Evolutionary conservation across 2,113 vertebrate genomes (phyloP).

Genomic region (Zeus faber): DNA sequence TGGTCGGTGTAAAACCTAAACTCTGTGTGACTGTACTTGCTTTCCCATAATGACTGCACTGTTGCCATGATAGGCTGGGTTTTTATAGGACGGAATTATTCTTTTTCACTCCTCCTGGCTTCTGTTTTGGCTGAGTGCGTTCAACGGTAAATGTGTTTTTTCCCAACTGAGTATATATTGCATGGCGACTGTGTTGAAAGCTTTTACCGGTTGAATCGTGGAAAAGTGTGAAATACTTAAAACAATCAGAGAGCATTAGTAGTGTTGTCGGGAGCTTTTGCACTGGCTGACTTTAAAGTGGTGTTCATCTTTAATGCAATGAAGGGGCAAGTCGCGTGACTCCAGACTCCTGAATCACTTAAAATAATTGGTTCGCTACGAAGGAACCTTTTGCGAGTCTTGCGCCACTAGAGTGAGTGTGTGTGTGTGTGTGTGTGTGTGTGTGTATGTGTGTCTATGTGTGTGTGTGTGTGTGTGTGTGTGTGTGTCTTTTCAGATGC

Average conservation of each 20-base stretch:
- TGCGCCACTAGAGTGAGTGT: no score
- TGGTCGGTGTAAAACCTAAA: constrained; percentile 54
- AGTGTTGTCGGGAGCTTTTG: constrained; percentile 39
- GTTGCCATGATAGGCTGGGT: constrained; percentile 43
- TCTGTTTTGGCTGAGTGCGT: constrained; percentile 34
- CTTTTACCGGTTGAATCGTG: constrained; percentile 41
- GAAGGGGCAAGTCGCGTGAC: constrained; percentile 19
- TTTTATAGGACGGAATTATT: no score
- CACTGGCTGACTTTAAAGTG: constrained; percentile 25
- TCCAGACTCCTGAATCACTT: no score
- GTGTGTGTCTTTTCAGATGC: neutral
- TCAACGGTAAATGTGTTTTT: constrained; percentile 33
- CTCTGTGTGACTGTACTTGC: constrained; percentile 53
- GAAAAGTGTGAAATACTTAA: constrained; percentile 31
- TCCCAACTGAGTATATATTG: constrained; percentile 42
- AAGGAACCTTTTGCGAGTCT: no score
- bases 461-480: constrained; percentile 1
- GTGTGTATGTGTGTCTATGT: neutral
- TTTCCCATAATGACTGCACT: constrained; percentile 61
- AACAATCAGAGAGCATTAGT: constrained; percentile 39
- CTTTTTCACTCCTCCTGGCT: constrained; percentile 35
- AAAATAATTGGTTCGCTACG: no score
- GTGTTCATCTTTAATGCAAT: constrained; percentile 26
- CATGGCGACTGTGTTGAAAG: constrained; percentile 45
- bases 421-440: neutral